Conservation (phyloP, 2,113 vertebrate species). For the Gadus chalcogrammus region DNA sequence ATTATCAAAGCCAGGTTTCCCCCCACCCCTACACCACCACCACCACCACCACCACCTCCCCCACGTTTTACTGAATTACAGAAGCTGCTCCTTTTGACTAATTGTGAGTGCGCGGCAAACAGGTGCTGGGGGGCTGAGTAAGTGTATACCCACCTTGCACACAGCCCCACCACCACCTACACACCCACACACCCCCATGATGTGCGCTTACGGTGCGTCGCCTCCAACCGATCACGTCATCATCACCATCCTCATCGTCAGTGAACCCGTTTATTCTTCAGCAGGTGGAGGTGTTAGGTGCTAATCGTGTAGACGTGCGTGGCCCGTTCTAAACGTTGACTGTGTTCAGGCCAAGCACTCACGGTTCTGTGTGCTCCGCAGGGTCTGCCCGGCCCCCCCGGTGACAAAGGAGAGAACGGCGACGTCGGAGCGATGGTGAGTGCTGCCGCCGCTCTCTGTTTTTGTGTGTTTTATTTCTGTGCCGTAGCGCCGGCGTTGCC, state of each 20-base stretch:
- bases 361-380: neutral
- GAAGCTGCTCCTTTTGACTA: conserved; percentile 65
- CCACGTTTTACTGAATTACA: conserved; percentile 60
- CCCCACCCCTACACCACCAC: neutral
- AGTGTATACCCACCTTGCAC: conserved; percentile 28
- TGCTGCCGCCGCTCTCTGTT: too few relatives aligned
- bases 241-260: conserved; percentile 15
- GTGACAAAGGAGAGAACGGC: conserved; percentile 79
- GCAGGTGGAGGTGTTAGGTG: conserved; percentile 11
- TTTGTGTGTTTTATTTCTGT: too few relatives aligned
- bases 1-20: conserved; percentile 65
- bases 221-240: conserved; percentile 12
- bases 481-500: too few relatives aligned
- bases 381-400: conserved; percentile 96
- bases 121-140: conserved; percentile 34
- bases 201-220: too few relatives aligned
- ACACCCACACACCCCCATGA: neutral
- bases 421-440: too few relatives aligned
- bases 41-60: neutral
- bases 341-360: neutral
- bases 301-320: too few relatives aligned
- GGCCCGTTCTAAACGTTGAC: conserved; percentile 4
- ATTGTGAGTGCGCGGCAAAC: conserved; percentile 56
- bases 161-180: conserved; percentile 29
- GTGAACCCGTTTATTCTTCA: conserved; percentile 31